Percentiles rank a stretch among this genome's conserved stretches.
Evolutionary conservation across 2,888 invertebrate genomes (phyloP).

Genomic region (Sycophila texana): DNA sequence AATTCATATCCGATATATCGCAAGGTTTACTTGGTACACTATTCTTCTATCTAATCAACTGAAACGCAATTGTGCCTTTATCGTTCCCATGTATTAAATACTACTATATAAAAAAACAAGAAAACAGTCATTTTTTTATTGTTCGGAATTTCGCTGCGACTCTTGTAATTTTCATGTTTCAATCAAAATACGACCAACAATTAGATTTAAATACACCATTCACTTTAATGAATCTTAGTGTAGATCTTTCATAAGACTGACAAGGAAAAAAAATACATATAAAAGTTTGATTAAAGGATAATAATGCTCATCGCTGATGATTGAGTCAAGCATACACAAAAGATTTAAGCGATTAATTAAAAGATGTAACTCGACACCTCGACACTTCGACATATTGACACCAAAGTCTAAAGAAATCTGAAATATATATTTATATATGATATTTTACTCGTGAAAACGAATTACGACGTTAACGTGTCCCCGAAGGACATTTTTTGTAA

Average conservation of each 20-base stretch:
- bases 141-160: too few species aligned
- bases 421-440: conserved; percentile 53
- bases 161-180: conserved; percentile 22
- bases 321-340: conserved; percentile 38
- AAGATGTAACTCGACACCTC: too few species aligned
- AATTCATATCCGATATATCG: conserved; percentile 48
- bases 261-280: conserved; percentile 36
- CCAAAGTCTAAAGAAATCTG: conserved; percentile 64
- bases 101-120: too few species aligned
- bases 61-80: too few species aligned
- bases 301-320: conserved; percentile 55
- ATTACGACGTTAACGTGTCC: neutral
- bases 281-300: conserved; percentile 13
- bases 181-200: conserved; percentile 48
- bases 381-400: conserved; percentile 58
- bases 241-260: conserved; percentile 60
- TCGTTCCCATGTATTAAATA: too few species aligned
- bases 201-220: conserved; percentile 40
- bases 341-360: too few species aligned
- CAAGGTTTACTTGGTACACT: conserved; percentile 42
- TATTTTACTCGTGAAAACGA: conserved; percentile 53
- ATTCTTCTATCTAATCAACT: too few species aligned
- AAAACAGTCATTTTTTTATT: neutral
- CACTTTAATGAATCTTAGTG: conserved; percentile 50
- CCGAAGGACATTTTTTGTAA: too few species aligned